These are phyloP conservation scores for Rhynchopsitta pachyrhyncha DNA, from an alignment of 2,113 vertebrate genomes.

Conservation along the genomic window DNA sequence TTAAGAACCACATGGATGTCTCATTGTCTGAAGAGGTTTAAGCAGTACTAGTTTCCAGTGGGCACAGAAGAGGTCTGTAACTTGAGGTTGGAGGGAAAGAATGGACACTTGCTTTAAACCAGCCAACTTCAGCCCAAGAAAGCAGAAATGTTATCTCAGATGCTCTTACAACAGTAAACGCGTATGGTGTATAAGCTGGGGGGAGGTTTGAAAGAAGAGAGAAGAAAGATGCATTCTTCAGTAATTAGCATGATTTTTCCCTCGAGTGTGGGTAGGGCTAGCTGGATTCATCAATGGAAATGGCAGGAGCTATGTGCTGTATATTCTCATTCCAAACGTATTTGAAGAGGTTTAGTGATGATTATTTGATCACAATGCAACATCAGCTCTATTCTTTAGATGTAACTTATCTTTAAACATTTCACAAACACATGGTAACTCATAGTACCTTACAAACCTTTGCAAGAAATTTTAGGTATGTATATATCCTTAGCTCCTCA, in stretches of 20 bases:
- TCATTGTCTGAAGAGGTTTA: not conserved
- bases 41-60: not conserved
- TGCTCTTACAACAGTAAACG: not conserved
- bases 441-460: not conserved
- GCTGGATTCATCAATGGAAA: not conserved
- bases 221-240: not conserved
- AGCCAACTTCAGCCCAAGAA: not conserved
- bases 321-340: not conserved
- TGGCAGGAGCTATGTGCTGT: not conserved
- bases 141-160: not conserved
- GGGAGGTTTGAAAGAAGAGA: accelerated
- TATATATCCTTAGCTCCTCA: not conserved
- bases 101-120: not conserved
- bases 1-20: not conserved
- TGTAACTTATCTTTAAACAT: not conserved
- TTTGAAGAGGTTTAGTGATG: not conserved
- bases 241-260: not conserved
- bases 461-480: not conserved
- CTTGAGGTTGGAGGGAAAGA: not conserved
- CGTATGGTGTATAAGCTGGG: not conserved
- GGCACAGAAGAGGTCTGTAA: not conserved
- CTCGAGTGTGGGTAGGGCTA: not conserved
- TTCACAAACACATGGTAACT: not conserved
- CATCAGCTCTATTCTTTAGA: not conserved
- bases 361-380: not conserved